A percentile compares a stretch with the other conserved stretches of the same genome.
phyloP scores from a whole-genome alignment of 2,113 vertebrate species.

The Podarcis cretensis region DNA sequence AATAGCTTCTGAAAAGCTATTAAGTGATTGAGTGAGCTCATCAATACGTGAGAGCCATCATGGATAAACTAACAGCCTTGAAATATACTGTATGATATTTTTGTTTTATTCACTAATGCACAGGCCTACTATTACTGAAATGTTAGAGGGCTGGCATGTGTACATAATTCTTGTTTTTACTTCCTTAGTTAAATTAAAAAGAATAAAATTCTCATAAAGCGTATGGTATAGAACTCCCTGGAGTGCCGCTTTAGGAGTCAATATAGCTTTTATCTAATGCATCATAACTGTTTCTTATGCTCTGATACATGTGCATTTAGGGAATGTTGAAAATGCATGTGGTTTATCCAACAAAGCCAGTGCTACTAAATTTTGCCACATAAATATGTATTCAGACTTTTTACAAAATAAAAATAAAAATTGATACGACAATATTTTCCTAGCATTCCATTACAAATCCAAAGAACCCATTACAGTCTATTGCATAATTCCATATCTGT shows the following conservation, averaged over 20 bases:
- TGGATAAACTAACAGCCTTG: background rate
- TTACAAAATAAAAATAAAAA: conserved; percentile 4
- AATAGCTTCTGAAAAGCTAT: background rate
- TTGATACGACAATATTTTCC: conserved; percentile 9
- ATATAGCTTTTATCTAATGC: conserved; percentile 35
- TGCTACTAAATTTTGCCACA: background rate
- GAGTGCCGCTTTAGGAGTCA: conserved; percentile 27
- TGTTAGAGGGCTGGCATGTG: background rate
- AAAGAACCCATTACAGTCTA: conserved; percentile 8
- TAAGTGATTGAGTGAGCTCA: background rate
- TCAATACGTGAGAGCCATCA: background rate
- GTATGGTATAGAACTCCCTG: conserved; percentile 3
- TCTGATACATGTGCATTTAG: conserved; percentile 12
- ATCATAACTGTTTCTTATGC: conserved; percentile 19
- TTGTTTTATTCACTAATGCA: background rate
- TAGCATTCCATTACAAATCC: conserved; percentile 11
- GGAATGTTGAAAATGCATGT: conserved; percentile 35
- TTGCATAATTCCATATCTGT: conserved; percentile 24
- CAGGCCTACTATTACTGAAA: background rate
- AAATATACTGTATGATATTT: background rate
- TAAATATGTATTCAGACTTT: conserved; percentile 27
- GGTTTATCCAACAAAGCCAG: conserved; percentile 15
- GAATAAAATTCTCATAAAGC: conserved; percentile 30
- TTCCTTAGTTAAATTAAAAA: conserved; percentile 51
- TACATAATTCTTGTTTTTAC: conserved; percentile 17